Evolutionary conservation across 1,140 invertebrate genomes (phyloP).

Genomic region (Eriocheir sinensis): DNA sequence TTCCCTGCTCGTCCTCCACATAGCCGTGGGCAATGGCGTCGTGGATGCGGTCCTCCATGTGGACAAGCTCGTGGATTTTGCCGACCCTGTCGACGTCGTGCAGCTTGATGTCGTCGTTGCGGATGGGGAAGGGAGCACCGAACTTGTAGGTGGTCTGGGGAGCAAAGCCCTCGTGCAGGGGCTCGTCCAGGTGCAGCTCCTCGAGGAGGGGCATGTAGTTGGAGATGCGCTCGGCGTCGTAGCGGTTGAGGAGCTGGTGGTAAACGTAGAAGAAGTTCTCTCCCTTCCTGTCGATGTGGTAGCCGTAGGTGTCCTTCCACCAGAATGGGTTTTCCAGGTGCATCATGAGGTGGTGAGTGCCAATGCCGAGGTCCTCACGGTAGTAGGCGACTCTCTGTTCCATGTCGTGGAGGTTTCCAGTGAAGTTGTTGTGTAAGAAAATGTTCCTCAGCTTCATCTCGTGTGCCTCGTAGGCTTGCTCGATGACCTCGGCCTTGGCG

Average conservation of each 20-base stretch:
- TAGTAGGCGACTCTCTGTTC: conserved; percentile 56
- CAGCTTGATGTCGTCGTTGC: not conserved
- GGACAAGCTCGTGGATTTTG: not conserved
- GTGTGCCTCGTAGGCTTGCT: conserved; percentile 37
- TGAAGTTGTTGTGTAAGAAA: not conserved
- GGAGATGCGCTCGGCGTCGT: conserved; percentile 53
- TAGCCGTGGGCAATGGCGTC: conserved; percentile 40
- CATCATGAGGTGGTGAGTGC: conserved; percentile 41
- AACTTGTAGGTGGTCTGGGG: conserved; percentile 55
- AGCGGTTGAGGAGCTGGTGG: conserved; percentile 53
- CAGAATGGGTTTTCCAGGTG: conserved; percentile 61
- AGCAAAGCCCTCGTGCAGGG: conserved; percentile 27
- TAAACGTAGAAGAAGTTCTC: conserved; percentile 55
- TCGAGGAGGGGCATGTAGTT: not conserved
- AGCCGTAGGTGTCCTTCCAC: conserved; percentile 54
- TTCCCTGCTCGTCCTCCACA: conserved; percentile 11
- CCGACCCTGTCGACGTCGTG: conserved; percentile 31
- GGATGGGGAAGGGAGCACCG: conserved; percentile 37
- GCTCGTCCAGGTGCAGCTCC: not conserved
- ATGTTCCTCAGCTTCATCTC: conserved; percentile 5
- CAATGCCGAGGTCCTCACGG: conserved; percentile 44
- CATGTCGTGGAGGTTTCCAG: conserved; percentile 28
- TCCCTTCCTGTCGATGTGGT: conserved; percentile 49
- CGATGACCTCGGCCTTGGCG: conserved; percentile 28
- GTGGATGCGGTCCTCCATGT: conserved; percentile 6